Conservation (phyloP, 2,888 invertebrate genomes). For the Chrysolina haemoptera region DNA sequence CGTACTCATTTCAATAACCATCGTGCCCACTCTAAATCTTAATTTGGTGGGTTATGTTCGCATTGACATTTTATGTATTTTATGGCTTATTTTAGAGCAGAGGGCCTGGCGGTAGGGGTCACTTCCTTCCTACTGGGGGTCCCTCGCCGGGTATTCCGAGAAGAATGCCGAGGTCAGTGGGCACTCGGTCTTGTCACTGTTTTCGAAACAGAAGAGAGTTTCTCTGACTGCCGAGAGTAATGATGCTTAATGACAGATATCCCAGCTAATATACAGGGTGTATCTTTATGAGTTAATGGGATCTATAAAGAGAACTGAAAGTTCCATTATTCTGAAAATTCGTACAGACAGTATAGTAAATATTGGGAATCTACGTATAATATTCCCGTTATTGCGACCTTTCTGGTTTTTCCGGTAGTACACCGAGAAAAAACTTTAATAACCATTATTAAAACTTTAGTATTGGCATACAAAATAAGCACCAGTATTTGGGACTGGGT, state of each 20-base stretch:
- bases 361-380: too few relatives aligned
- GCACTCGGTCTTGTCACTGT: conserved; percentile 43
- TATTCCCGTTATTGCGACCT: too few relatives aligned
- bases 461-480: too few relatives aligned
- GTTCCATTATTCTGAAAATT: too few relatives aligned
- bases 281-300: too few relatives aligned
- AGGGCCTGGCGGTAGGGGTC: conserved; percentile 54
- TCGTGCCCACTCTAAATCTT: conserved; percentile 60
- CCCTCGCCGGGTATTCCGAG: conserved; percentile 52
- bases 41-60: conserved; percentile 63
- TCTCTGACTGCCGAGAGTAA: conserved; percentile 7
- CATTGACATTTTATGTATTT: conserved; percentile 65
- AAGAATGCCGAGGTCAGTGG: conserved; percentile 51
- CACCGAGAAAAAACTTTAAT: too few relatives aligned
- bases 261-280: too few relatives aligned
- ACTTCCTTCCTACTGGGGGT: conserved; percentile 61
- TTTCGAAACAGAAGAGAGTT: conserved; percentile 33
- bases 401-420: too few relatives aligned
- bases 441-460: too few relatives aligned
- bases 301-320: too few relatives aligned
- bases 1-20: conserved; percentile 50
- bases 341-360: too few relatives aligned
- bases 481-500: too few relatives aligned
- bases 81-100: conserved; percentile 63
- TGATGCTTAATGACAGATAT: background rate